phyloP scores from a whole-genome alignment of 2,113 vertebrate genomes.

The Chrysemys picta region DNA sequence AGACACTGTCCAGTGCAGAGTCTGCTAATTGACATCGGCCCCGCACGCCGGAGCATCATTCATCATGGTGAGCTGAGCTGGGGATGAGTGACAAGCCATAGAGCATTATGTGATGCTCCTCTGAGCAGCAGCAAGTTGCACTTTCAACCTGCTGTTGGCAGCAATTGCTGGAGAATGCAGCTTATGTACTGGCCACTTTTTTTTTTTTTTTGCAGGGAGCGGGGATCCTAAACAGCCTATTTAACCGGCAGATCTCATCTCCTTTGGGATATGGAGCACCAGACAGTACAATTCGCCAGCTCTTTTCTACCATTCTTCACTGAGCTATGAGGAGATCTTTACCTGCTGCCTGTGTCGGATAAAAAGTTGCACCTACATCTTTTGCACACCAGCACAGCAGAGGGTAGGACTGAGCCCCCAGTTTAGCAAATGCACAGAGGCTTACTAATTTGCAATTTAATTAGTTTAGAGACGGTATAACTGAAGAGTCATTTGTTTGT shows the following conservation, averaged over 20 bases:
- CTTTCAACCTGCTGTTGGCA: background rate
- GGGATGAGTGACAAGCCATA: background rate
- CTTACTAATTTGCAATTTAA: background rate
- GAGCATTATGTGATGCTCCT: background rate
- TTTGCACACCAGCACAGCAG: background rate
- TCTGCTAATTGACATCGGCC: background rate
- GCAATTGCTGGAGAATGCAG: background rate
- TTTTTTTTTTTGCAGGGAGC: no score
- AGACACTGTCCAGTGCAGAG: background rate
- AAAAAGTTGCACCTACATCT: background rate
- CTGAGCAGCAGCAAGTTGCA: background rate
- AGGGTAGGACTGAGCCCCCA: background rate
- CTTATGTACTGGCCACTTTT: background rate
- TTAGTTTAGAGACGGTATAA: background rate
- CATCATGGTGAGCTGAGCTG: background rate
- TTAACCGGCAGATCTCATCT: background rate
- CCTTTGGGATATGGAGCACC: rapidly evolving
- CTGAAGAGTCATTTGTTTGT: background rate
- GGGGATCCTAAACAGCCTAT: background rate
- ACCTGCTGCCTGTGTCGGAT: background rate
- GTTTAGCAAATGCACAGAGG: background rate
- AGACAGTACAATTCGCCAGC: background rate
- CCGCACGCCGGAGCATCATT: background rate
- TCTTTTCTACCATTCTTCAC: background rate
- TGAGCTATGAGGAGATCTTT: background rate